Conservation (phyloP, 2,888 invertebrate species). For the Polyommatus icarus region DNA sequence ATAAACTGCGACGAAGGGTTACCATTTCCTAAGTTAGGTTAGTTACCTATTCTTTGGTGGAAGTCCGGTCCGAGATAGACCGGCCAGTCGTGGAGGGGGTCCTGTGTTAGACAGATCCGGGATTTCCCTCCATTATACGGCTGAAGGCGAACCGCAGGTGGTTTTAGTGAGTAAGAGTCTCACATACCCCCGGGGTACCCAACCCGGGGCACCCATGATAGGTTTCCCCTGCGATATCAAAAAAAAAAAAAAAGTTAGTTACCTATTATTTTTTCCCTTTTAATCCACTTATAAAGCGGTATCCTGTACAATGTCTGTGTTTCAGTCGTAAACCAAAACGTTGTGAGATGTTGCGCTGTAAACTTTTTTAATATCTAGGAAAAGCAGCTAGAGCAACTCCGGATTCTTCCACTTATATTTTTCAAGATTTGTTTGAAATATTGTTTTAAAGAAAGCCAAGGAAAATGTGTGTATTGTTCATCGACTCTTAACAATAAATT, state of each 20-base stretch:
- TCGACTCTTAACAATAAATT: not conserved
- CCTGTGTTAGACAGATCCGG: too few species aligned
- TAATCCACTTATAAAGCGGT: not conserved
- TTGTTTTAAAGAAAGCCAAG: constrained; percentile 7
- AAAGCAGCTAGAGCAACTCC: constrained; percentile 23
- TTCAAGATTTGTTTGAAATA: constrained; percentile 27
- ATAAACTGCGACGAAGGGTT: too few species aligned
- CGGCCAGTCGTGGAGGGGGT: too few species aligned
- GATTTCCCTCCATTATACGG: too few species aligned
- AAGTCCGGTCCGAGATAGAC: too few species aligned
- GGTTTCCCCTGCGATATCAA: too few species aligned
- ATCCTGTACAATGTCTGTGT: not conserved
- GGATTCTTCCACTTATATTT: constrained; percentile 15
- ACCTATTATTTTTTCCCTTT: not conserved
- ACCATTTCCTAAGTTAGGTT: not conserved
- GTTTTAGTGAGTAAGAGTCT: too few species aligned
- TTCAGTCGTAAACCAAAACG: constrained; percentile 23
- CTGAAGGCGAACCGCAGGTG: too few species aligned
- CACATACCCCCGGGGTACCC: too few species aligned
- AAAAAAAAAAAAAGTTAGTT: too few species aligned
- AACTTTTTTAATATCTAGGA: constrained; percentile 31
- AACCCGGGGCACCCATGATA: too few species aligned
- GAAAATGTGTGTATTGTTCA: not conserved
- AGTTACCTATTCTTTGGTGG: not conserved
- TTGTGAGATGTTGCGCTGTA: constrained; percentile 18